These are phyloP conservation scores for Megalopta genalis DNA, from an alignment of 1,140 invertebrate species.

Conservation along the genomic window DNA sequence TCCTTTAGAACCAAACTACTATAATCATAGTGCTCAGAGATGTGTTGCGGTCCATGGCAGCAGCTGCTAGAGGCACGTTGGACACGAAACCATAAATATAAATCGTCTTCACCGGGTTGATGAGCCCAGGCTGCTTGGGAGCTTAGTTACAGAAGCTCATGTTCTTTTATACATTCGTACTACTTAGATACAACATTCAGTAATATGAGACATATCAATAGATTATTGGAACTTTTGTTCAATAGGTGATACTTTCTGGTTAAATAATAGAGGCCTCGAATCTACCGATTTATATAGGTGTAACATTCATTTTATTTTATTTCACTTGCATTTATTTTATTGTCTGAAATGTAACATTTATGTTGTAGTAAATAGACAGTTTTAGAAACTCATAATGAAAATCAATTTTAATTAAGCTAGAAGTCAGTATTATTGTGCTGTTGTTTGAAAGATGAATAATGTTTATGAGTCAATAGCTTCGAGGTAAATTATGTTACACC, in stretches of 20 bases:
- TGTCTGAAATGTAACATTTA: background rate
- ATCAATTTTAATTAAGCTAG: slow-evolving; percentile 3
- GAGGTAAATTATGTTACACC: slow-evolving; percentile 29
- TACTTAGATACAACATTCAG: slow-evolving; percentile 37
- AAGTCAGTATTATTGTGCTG: slow-evolving; percentile 21
- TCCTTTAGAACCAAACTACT: too few species aligned
- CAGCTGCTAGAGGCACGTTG: too few species aligned
- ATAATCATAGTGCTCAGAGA: too few species aligned
- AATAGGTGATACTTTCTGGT: background rate
- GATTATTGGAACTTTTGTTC: slow-evolving; percentile 25
- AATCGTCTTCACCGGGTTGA: too few species aligned
- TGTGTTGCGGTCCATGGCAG: too few species aligned
- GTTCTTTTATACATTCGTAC: slow-evolving; percentile 62
- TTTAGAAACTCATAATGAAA: slow-evolving; percentile 1
- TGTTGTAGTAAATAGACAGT: background rate
- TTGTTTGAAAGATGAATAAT: background rate
- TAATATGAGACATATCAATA: slow-evolving; percentile 11
- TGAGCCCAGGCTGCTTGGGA: slow-evolving; percentile 1
- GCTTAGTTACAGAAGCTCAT: slow-evolving; percentile 46
- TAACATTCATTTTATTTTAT: background rate
- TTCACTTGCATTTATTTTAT: background rate
- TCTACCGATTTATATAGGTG: slow-evolving; percentile 35
- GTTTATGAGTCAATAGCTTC: slow-evolving; percentile 40
- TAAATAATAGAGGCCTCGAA: slow-evolving; percentile 22
- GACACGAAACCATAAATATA: too few species aligned